Evolutionary conservation across 2,113 vertebrate species (phyloP).

Genomic region (Sorex araneus): DNA sequence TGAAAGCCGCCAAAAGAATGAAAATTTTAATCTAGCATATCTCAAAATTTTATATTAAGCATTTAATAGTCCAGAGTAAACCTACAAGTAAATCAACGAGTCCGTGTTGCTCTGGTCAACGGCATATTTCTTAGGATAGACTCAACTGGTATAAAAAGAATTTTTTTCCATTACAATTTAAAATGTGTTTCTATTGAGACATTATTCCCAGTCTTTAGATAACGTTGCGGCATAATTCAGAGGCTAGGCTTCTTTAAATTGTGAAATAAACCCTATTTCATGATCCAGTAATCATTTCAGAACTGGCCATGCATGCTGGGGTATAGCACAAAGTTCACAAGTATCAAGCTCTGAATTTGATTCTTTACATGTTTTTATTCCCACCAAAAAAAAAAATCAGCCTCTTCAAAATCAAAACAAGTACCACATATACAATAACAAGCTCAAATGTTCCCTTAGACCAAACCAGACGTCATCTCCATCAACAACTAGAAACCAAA

Average conservation of each 20-base stretch:
- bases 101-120: background rate
- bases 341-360: too few species aligned
- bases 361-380: too few species aligned
- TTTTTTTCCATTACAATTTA: background rate
- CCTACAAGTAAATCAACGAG: slow-evolving; percentile 52
- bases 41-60: slow-evolving; percentile 46
- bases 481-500: background rate
- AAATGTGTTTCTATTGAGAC: background rate
- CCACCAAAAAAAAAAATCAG: too few species aligned
- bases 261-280: background rate
- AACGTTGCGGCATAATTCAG: background rate
- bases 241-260: background rate
- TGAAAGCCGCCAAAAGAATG: slow-evolving; percentile 40
- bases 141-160: background rate
- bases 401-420: background rate
- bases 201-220: background rate
- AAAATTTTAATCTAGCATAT: slow-evolving; percentile 49
- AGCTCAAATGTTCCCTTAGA: background rate
- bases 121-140: background rate
- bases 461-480: too few species aligned
- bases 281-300: background rate
- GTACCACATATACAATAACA: background rate
- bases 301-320: too few species aligned
- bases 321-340: too few species aligned
- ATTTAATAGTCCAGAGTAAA: slow-evolving; percentile 23